Base-by-base conservation (phyloP, 2,888 invertebrate genomes). In the Heliconius cydno region DNA sequence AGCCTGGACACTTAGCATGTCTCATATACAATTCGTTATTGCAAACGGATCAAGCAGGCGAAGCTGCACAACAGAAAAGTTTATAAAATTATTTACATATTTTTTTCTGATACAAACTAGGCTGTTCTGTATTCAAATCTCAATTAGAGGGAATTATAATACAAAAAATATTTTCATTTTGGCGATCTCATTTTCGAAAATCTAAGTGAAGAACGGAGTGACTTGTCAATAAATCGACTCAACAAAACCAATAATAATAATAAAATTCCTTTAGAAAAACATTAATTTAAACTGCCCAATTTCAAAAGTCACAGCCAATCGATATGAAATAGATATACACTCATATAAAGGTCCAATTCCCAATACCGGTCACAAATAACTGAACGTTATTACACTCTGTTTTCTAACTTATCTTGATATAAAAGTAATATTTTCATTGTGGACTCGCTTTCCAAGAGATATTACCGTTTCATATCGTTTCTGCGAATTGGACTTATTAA, bases 321-420 rank as follows among this genome's bases (percentile, higher is more conserved):
- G 13, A 73, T 73, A 73, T 9, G 30, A 57, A 57, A 72, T 57
- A 60, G 5, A 6, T 68, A 38, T 13, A 38, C 12, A 25, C 13
- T 28, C n/a, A 3, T 30, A 60, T 22, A 41, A 34, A 60, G 30
- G 60, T 60, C 34, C 41, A 74, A 75, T 78, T 78, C 72, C 78
- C 85, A 87, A 86, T 87, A 85, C 86, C 84, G 85, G 83, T 85
- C 85, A 87, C 88, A 88, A 90, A 90, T 89, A 90, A 85, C 86
- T 86, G 85, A 83, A 85, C 86, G 86, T 87, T 90, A 89, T 90
- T 90, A 88, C 85, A 86, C 46, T 73, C 85, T 86, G 77, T 80
- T 81, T 74, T 75, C 70, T 75, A 78, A 79, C 79, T 79, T 73
- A 74, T 79, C 79, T 76, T 52, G 79, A 82, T 82, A 77, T 67